Percentiles rank a stretch among this genome's conserved stretches.
These are phyloP conservation scores for Drosophila eohydei DNA, from an alignment of 2,888 invertebrate genomes.

Conservation along the genomic window DNA sequence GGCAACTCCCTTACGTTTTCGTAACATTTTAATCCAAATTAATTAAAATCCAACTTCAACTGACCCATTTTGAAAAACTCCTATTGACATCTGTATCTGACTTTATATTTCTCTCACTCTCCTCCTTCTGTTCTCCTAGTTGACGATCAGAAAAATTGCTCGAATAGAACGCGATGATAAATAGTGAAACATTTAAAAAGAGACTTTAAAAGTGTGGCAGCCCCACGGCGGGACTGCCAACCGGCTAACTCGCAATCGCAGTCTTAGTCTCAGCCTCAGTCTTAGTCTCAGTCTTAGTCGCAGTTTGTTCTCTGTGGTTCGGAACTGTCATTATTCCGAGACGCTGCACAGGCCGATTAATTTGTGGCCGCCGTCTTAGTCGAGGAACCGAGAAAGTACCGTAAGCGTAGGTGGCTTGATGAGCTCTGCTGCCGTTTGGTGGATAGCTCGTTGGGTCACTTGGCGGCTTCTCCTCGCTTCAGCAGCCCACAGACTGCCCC, in stretches of 20 bases:
- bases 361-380: constrained; percentile 58
- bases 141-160: constrained; percentile 52
- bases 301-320: constrained; percentile 8
- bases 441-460: constrained; percentile 48
- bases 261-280: neutral
- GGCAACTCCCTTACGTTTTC: constrained; percentile 48
- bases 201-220: constrained; percentile 75
- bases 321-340: constrained; percentile 50
- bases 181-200: constrained; percentile 66
- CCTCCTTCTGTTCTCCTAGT: constrained; percentile 17
- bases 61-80: constrained; percentile 56
- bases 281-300: neutral
- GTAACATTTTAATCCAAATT: constrained; percentile 76
- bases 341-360: constrained; percentile 65
- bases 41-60: constrained; percentile 59
- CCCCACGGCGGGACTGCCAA: constrained; percentile 45
- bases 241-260: constrained; percentile 20
- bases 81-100: constrained; percentile 62
- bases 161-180: constrained; percentile 57
- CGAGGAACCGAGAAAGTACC: constrained; percentile 62
- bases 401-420: constrained; percentile 78
- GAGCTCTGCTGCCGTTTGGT: constrained; percentile 62
- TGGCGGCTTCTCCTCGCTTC: constrained; percentile 53
- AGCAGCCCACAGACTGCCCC: constrained; percentile 43
- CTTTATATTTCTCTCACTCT: constrained; percentile 1